phyloP scores from a whole-genome alignment of 2,888 invertebrate genomes.

The Molanna angustata region DNA sequence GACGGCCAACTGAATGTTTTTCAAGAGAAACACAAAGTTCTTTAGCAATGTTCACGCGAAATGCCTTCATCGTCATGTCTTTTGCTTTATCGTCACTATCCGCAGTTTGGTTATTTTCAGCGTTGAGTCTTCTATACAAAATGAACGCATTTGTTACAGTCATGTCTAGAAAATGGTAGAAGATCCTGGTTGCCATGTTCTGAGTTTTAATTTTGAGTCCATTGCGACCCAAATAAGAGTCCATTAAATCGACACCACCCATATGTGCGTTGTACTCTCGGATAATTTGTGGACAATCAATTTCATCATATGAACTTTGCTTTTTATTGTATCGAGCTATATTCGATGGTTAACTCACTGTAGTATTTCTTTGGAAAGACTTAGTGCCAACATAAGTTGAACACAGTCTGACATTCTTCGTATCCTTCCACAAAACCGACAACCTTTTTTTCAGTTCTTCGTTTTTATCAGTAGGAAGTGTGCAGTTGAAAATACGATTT shows the following conservation, averaged over 20 bases:
- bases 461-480: background rate
- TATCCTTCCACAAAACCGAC: slow-evolving; percentile 2
- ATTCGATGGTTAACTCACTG: background rate
- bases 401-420: slow-evolving; percentile 3
- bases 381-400: slow-evolving; percentile 4
- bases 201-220: slow-evolving; percentile 3
- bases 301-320: background rate
- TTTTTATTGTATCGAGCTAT: slow-evolving; percentile 1
- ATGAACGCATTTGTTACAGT: background rate
- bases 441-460: background rate
- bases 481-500: slow-evolving; percentile 1
- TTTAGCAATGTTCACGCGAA: background rate
- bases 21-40: background rate
- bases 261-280: slow-evolving; percentile 4
- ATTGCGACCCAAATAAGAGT: slow-evolving; percentile 6
- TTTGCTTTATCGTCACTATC: background rate
- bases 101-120: background rate
- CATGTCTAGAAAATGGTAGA: slow-evolving; percentile 1
- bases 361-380: slow-evolving; percentile 1
- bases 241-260: slow-evolving; percentile 1
- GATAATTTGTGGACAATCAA: slow-evolving; percentile 1
- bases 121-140: background rate
- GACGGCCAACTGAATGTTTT: background rate
- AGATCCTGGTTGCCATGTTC: slow-evolving; percentile 1
- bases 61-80: background rate